Evolutionary conservation across 2,888 invertebrate genomes (phyloP).

Genomic region (Drosophila kokeensis): DNA sequence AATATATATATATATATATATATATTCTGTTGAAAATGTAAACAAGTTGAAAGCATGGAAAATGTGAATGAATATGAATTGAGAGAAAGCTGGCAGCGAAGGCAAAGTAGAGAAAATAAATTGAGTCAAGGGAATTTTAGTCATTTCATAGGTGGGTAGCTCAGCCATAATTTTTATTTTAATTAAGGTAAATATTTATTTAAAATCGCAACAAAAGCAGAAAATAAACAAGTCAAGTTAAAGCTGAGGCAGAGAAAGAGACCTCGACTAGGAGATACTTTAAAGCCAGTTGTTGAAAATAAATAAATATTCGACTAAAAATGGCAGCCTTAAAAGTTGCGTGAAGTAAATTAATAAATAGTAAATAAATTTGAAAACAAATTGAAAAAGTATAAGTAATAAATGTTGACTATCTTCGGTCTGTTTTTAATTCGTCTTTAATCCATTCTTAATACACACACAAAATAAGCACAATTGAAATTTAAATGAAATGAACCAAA

Average conservation of each 20-base stretch:
- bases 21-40: neutral
- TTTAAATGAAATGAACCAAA: neutral
- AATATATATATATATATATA: neutral
- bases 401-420: neutral
- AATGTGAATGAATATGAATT: neutral
- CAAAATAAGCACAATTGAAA: neutral
- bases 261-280: neutral
- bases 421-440: neutral
- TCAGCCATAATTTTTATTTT: neutral
- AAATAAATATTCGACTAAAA: neutral
- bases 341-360: neutral
- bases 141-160: neutral
- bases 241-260: accelerated
- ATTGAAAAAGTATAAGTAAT: neutral
- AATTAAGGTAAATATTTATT: neutral
- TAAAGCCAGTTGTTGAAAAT: neutral
- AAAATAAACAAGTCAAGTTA: neutral
- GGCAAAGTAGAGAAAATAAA: neutral
- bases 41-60: neutral
- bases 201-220: neutral
- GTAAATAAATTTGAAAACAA: neutral
- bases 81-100: neutral
- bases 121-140: neutral
- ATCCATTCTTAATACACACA: neutral
- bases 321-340: accelerated